These are phyloP conservation scores for Halcyon badia DNA, from an alignment of 2,797 vertebrate genomes.

Conservation along the genomic window DNA sequence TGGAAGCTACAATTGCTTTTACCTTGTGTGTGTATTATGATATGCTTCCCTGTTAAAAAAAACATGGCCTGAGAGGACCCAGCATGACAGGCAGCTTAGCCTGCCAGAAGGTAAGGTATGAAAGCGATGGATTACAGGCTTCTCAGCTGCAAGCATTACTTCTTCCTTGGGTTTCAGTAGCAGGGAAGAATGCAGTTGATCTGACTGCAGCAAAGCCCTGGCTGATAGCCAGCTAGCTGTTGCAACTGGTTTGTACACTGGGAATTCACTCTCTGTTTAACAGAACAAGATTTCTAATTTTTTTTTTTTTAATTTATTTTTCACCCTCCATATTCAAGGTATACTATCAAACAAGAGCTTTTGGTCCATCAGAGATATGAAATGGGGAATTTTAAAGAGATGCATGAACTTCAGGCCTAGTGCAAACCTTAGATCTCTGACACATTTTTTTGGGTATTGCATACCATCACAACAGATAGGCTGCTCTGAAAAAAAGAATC, in stretches of 20 bases:
- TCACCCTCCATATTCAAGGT: background rate
- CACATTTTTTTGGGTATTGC: background rate
- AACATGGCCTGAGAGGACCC: background rate
- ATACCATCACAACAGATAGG: background rate
- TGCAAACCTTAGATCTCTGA: background rate
- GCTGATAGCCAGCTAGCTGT: background rate
- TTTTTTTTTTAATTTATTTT: background rate
- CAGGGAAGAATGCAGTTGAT: constrained; percentile 20
- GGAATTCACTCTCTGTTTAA: background rate
- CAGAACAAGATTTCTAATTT: background rate
- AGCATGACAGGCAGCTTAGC: background rate
- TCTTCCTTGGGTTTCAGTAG: constrained; percentile 32
- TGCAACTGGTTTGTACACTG: background rate
- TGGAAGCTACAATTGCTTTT: background rate
- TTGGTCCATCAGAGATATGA: background rate
- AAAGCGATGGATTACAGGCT: background rate
- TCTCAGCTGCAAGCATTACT: background rate
- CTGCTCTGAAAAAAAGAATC: background rate
- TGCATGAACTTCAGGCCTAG: background rate
- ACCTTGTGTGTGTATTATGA: background rate
- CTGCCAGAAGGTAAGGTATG: background rate
- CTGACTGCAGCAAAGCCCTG: background rate
- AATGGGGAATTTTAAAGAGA: background rate
- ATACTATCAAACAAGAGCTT: background rate
- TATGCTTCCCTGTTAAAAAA: background rate